A percentile compares a stretch with the other conserved stretches of the same genome.
Evolutionary conservation across 2,888 invertebrate genomes (phyloP).

Genomic region (Habrosyne pyritoides): DNA sequence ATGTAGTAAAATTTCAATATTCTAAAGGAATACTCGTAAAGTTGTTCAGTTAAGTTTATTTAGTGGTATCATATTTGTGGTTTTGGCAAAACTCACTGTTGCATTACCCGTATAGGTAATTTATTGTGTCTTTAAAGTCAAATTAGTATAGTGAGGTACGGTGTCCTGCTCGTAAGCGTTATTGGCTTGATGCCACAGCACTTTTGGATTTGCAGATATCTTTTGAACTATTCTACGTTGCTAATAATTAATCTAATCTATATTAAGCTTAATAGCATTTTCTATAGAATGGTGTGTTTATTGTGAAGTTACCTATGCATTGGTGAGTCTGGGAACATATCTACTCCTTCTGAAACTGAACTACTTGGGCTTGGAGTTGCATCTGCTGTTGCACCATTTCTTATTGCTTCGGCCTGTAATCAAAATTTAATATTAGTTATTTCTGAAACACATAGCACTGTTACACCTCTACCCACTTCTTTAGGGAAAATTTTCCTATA

Average conservation of each 20-base stretch:
- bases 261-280: slow-evolving; percentile 34
- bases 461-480: too few relatives aligned
- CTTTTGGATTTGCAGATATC: slow-evolving; percentile 48
- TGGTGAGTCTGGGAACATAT: slow-evolving; percentile 95
- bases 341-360: slow-evolving; percentile 94
- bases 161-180: slow-evolving; percentile 61
- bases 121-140: slow-evolving; percentile 71
- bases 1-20: slow-evolving; percentile 63
- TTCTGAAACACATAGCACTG: too few relatives aligned
- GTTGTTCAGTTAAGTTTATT: slow-evolving; percentile 30
- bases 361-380: slow-evolving; percentile 95
- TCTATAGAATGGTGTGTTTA: slow-evolving; percentile 16
- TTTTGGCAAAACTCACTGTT: slow-evolving; percentile 58
- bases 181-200: slow-evolving; percentile 69
- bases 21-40: slow-evolving; percentile 32
- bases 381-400: slow-evolving; percentile 87
- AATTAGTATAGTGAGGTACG: slow-evolving; percentile 66
- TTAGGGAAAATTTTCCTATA: too few relatives aligned
- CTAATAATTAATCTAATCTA: slow-evolving; percentile 31
- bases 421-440: slow-evolving; percentile 13
- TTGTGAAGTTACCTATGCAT: slow-evolving; percentile 86
- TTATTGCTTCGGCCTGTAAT: slow-evolving; percentile 75
- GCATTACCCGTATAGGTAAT: slow-evolving; percentile 62
- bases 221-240: slow-evolving; percentile 25
- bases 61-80: slow-evolving; percentile 52